A percentile compares a stretch with the other conserved stretches of the same genome.
These are phyloP conservation scores for Amblyteles armatorius DNA, from an alignment of 2,888 invertebrate genomes.

Conservation along the genomic window DNA sequence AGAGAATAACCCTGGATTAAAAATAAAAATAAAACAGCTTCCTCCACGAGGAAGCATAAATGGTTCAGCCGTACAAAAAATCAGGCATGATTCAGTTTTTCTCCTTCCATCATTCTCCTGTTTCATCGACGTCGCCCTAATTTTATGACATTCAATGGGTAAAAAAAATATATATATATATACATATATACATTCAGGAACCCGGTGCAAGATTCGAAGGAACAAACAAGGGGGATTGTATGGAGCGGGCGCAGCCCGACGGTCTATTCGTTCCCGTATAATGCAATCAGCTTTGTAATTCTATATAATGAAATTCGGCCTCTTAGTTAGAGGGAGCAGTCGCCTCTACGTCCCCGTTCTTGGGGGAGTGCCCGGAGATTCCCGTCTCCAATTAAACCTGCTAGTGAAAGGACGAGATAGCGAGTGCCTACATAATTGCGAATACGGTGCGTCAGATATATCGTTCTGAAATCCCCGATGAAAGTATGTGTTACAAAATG, in stretches of 20 bases:
- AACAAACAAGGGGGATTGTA: neutral
- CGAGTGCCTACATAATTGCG: slow-evolving; percentile 28
- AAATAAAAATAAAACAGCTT: neutral
- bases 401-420: slow-evolving; percentile 14
- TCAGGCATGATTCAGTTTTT: neutral
- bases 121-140: neutral
- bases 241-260: slow-evolving; percentile 1
- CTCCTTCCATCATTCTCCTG: neutral
- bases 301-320: slow-evolving; percentile 62
- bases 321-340: slow-evolving; percentile 52
- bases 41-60: neutral
- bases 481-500: neutral
- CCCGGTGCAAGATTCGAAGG: neutral
- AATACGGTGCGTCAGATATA: slow-evolving; percentile 25
- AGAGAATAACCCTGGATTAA: neutral
- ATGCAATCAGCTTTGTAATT: slow-evolving; percentile 63
- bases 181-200: neutral
- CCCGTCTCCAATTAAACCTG: slow-evolving; percentile 53
- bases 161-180: slow-evolving; percentile 6
- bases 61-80: neutral
- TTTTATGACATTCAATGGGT: slow-evolving; percentile 17
- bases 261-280: slow-evolving; percentile 50
- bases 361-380: slow-evolving; percentile 37
- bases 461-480: neutral
- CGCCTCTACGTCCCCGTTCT: slow-evolving; percentile 4